These are phyloP conservation scores for Lagopus muta DNA, from an alignment of 2,113 vertebrate genomes.

Conservation along the genomic window DNA sequence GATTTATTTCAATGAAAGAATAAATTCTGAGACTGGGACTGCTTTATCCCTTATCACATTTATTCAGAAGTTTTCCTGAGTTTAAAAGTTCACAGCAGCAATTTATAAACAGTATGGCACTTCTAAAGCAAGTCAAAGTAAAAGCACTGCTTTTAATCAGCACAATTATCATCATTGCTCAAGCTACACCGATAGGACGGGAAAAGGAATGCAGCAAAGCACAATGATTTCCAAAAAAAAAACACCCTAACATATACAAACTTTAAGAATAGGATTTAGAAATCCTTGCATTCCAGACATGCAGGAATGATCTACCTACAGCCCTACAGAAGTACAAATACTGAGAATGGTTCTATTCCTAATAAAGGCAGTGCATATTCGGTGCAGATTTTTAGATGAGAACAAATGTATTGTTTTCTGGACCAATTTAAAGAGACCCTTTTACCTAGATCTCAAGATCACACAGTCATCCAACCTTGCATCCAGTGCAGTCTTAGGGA, in stretches of 20 bases:
- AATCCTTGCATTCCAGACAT: background rate
- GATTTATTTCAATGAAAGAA: slow-evolving; percentile 69
- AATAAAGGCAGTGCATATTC: background rate
- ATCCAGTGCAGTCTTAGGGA: background rate
- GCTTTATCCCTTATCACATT: slow-evolving; percentile 64
- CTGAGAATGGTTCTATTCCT: background rate
- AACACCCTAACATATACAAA: background rate
- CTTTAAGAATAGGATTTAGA: background rate
- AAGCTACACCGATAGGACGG: background rate
- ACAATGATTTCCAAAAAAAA: background rate
- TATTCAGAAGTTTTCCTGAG: slow-evolving; percentile 71
- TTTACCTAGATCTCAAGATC: background rate
- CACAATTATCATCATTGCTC: slow-evolving; percentile 4
- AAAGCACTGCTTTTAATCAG: slow-evolving; percentile 72
- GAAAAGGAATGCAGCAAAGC: background rate
- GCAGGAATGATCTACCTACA: background rate
- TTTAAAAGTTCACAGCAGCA: slow-evolving; percentile 81
- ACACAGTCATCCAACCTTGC: background rate
- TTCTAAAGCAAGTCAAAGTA: slow-evolving; percentile 55
- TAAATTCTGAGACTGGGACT: slow-evolving; percentile 65
- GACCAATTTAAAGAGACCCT: background rate
- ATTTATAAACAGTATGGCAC: slow-evolving; percentile 62
- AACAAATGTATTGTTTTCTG: background rate
- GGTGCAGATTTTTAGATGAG: background rate
- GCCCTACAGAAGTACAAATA: background rate